A percentile compares a stretch with the other conserved stretches of the same genome.
phyloP scores from a whole-genome alignment of 2,113 vertebrate species.

The Triplophysa tibetana region DNA sequence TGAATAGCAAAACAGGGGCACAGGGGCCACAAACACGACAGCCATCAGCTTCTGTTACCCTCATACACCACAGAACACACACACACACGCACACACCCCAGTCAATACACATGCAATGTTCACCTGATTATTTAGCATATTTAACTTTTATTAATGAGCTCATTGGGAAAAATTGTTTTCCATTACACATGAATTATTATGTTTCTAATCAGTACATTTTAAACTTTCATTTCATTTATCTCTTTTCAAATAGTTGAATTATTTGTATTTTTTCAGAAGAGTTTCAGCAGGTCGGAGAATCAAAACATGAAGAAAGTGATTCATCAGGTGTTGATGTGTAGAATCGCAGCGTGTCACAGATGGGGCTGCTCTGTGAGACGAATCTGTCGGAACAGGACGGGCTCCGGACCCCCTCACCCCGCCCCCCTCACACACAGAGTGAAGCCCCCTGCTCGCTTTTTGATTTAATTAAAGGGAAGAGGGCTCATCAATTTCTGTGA shows the following conservation, averaged over 20 bases:
- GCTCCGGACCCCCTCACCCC: background rate
- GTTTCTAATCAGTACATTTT: no score
- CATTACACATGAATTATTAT: no score
- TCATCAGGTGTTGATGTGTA: background rate
- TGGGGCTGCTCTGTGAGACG: slow-evolving; percentile 53
- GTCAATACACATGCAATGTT: no score
- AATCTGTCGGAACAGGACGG: slow-evolving; percentile 50
- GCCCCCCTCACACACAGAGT: slow-evolving; percentile 55
- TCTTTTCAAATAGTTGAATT: background rate
- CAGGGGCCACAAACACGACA: slow-evolving; percentile 63
- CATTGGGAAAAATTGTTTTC: no score
- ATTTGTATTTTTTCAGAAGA: background rate
- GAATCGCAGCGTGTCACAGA: slow-evolving; percentile 32
- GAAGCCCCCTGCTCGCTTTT: slow-evolving; percentile 64
- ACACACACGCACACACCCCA: background rate
- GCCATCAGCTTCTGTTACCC: slow-evolving; percentile 77
- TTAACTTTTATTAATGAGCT: slow-evolving; percentile 41
- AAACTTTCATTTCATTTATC: no score
- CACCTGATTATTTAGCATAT: slow-evolving; percentile 43
- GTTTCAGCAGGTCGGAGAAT: slow-evolving; percentile 46
- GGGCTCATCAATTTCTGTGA: slow-evolving; percentile 72
- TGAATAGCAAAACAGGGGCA: slow-evolving; percentile 77
- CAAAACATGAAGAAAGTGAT: slow-evolving; percentile 7
- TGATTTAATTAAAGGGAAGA: slow-evolving; percentile 78
- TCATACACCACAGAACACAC: slow-evolving; percentile 58